Evolutionary conservation across 2,888 invertebrate genomes (phyloP), one percentile per base, ranked within the genome.

Genomic region (Cerastoderma edule): DNA sequence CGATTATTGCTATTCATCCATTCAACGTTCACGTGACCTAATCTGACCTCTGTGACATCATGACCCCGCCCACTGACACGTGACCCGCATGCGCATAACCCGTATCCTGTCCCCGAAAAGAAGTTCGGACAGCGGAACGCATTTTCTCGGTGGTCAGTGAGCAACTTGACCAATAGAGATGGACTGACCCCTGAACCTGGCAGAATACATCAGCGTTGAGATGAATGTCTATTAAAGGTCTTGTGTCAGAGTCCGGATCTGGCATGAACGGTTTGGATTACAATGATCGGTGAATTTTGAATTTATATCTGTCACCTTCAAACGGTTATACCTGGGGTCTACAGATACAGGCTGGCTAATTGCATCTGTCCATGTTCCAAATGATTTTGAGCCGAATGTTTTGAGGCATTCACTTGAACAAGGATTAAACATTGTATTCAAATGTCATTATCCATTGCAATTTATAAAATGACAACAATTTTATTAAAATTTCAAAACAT

Each of bases 61-160:
- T 60, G 60, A 60, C 60, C 60, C 60, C 60, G 60, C 60, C 60
- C 27, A 60, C 60, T 60, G 60, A 39, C 39, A 60, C 39, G 60
- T 39, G 33, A 60, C 33, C 33, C 60, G 60, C 60, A 22, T 60
- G 60, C 35, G 60, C 60, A 39, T 39, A 60, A 35, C 35, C 60
- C 60, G 60, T 39, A 22, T 60, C 60, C 39, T 22, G 39, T 35
- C 19, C 1, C 28, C 16, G 10, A 39, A 60, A 32, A 39, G 24
- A 33, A 60, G n/a, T n/a, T 22, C 22, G 39, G 22, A 33, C 39
- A 22, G 35, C 39, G 33, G 19, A 33, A 60, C 35, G 39, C 39
- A 22, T 50, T n/a, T n/a, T n/a, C n/a, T n/a, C n/a, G n/a, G n/a
- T n/a, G 27, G 60, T 39, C 39, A 39, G 22, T 39, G 60, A 10